Base-by-base conservation (phyloP, 2,888 invertebrate species). In the Drosophila parthenogenetica region DNA sequence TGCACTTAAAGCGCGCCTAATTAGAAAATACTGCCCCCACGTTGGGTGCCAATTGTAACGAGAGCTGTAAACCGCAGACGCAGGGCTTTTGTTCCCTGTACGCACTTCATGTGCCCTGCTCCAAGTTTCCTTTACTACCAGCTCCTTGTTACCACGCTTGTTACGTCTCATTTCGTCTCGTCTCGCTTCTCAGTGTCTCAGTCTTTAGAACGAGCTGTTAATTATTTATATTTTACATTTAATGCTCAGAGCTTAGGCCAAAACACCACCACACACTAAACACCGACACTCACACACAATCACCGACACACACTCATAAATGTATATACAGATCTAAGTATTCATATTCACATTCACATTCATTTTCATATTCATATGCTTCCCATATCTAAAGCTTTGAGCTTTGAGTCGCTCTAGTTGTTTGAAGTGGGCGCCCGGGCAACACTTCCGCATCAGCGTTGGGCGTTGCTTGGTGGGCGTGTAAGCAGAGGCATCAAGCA, bases 171-270 rank as follows among this genome's bases (percentile, higher is more conserved):
- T 35, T 35, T 35, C 35, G 35, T 35, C 13, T 35, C 35, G 46
- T 39, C 16, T 40, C 32, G 17, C 17, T 17, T 29, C 25, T 17
- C 11, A 48, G 50, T 49, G 50, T 64, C 77, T 73, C 54, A 46
- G 79, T 68, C 45, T 61, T 57, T 46, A 64, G 63, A 55, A 57
- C 39, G 61, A 51, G 73, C 69, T 83, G 83, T 83, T 83, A 89
- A 83, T 83, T 89, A 83, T 83, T 89, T 84, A 89, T 81, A 89
- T 84, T 89, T 83, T 87, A 84, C 71, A 87, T 83, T 83, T 83
- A 83, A 89, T 83, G 79, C 87, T 70, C 81, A 83, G 83, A 83
- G 83, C 83, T 83, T 89, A 83, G 72, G 70, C 81, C 54, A 67
- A 60, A 53, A 65, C 58, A 48, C 55, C 46, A 19, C 40, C 60